These are phyloP conservation scores for Fistularia tabacaria DNA, from an alignment of 2,797 vertebrate genomes.

Conservation along the genomic window DNA sequence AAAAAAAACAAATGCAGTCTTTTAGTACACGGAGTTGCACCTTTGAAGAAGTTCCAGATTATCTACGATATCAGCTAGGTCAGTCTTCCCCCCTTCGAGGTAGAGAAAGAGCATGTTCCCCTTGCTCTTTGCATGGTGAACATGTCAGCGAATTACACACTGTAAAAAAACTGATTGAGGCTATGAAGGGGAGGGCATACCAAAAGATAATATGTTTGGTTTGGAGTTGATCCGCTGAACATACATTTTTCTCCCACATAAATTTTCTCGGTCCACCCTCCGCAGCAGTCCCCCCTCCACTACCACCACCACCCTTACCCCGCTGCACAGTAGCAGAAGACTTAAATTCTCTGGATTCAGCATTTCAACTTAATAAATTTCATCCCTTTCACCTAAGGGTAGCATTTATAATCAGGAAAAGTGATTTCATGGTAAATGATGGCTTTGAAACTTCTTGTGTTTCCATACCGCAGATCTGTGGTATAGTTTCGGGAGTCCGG, in stretches of 20 bases:
- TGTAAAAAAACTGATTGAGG: conserved; percentile 72
- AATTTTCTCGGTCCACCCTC: conserved; percentile 64
- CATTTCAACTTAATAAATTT: conserved; percentile 67
- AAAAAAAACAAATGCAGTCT: conserved; percentile 34
- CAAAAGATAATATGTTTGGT: conserved; percentile 75
- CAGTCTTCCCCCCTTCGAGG: conserved; percentile 58
- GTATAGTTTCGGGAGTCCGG: conserved; percentile 42
- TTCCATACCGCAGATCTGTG: conserved; percentile 48
- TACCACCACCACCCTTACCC: background rate
- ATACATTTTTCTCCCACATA: conserved; percentile 77
- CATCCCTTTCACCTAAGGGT: conserved; percentile 66
- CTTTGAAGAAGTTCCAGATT: conserved; percentile 70
- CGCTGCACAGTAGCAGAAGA: conserved; percentile 41
- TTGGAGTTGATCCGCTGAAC: conserved; percentile 75
- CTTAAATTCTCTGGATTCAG: conserved; percentile 69
- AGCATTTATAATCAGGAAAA: conserved; percentile 71
- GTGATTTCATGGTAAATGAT: conserved; percentile 70
- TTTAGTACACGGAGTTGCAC: conserved; percentile 62
- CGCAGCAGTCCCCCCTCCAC: conserved; percentile 38
- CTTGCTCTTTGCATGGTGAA: conserved; percentile 63
- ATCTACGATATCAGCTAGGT: conserved; percentile 49
- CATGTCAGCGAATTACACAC: conserved; percentile 73
- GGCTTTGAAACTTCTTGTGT: conserved; percentile 67
- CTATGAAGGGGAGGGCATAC: conserved; percentile 73
- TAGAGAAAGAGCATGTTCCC: conserved; percentile 58